Evolutionary conservation across 1,140 invertebrate genomes (phyloP).

Genomic region (Lordiphosa mommai): DNA sequence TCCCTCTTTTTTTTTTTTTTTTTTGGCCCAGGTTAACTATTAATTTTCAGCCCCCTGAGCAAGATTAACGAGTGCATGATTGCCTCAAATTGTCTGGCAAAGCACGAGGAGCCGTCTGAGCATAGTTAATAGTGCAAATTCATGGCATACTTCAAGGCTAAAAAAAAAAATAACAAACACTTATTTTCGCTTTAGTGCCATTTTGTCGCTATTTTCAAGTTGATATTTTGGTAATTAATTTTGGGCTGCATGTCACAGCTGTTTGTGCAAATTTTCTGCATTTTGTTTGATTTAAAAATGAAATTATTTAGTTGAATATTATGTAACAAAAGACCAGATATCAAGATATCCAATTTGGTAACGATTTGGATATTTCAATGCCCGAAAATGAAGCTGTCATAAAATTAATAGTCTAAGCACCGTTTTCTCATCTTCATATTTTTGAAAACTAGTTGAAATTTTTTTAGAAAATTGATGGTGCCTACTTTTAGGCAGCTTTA

Average conservation of each 20-base stretch:
- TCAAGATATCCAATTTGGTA: no score
- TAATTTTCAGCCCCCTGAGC: slow-evolving; percentile 71
- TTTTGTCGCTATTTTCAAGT: slow-evolving; percentile 49
- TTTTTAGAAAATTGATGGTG: no score
- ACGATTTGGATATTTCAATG: no score
- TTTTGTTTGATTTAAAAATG: slow-evolving; percentile 30
- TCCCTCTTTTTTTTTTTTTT: background rate
- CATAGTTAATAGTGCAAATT: slow-evolving; percentile 52
- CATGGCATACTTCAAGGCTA: slow-evolving; percentile 54
- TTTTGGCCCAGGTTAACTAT: slow-evolving; percentile 67
- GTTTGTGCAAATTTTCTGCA: slow-evolving; percentile 16
- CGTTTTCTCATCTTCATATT: no score
- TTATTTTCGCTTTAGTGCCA: slow-evolving; percentile 39
- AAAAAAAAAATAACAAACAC: no score
- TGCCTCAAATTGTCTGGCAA: slow-evolving; percentile 62
- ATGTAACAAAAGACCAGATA: no score
- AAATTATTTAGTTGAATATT: no score
- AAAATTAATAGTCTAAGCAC: no score
- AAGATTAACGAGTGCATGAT: slow-evolving; percentile 75
- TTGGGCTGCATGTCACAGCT: slow-evolving; percentile 45
- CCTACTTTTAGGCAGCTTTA: no score
- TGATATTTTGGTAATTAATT: slow-evolving; percentile 47
- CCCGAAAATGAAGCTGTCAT: no score
- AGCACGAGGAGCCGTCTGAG: background rate
- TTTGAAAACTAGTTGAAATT: no score